Conservation (phyloP, 1,140 invertebrate species). For the Caenorhabditis brenneri region DNA sequence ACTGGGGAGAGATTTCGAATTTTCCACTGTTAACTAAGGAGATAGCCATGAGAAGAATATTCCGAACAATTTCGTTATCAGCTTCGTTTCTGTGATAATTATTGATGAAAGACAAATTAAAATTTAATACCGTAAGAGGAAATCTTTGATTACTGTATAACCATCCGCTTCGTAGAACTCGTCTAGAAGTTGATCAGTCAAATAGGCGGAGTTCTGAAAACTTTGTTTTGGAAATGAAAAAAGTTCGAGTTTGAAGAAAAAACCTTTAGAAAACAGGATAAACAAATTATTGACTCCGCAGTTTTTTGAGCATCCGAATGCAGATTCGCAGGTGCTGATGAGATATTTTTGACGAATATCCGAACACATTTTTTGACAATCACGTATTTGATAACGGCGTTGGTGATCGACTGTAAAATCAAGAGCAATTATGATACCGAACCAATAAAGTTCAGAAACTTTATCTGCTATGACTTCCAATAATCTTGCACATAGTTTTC, state of each 20-base stretch:
- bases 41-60: slow-evolving; percentile 60
- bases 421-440: not conserved
- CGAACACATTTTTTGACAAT: slow-evolving; percentile 94
- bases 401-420: slow-evolving; percentile 86
- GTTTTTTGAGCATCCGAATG: slow-evolving; percentile 41
- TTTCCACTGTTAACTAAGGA: slow-evolving; percentile 63
- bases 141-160: slow-evolving; percentile 90
- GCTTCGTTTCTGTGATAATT: slow-evolving; percentile 49
- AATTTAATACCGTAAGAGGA: slow-evolving; percentile 76
- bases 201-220: slow-evolving; percentile 84
- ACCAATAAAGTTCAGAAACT: too few relatives aligned
- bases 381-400: slow-evolving; percentile 91
- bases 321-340: slow-evolving; percentile 71
- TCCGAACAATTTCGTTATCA: slow-evolving; percentile 59
- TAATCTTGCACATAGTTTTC: slow-evolving; percentile 80
- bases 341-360: slow-evolving; percentile 96
- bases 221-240: slow-evolving; percentile 76
- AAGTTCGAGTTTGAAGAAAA: too few relatives aligned
- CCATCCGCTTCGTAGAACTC: slow-evolving; percentile 93
- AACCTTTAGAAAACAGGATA: slow-evolving; percentile 95
- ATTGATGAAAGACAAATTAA: not conserved
- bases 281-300: slow-evolving; percentile 94
- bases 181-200: slow-evolving; percentile 89
- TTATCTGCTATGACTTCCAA: slow-evolving; percentile 43
- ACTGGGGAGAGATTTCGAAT: slow-evolving; percentile 57